phyloP scores from a whole-genome alignment of 2,797 vertebrate species.

The Alauda arvensis region DNA sequence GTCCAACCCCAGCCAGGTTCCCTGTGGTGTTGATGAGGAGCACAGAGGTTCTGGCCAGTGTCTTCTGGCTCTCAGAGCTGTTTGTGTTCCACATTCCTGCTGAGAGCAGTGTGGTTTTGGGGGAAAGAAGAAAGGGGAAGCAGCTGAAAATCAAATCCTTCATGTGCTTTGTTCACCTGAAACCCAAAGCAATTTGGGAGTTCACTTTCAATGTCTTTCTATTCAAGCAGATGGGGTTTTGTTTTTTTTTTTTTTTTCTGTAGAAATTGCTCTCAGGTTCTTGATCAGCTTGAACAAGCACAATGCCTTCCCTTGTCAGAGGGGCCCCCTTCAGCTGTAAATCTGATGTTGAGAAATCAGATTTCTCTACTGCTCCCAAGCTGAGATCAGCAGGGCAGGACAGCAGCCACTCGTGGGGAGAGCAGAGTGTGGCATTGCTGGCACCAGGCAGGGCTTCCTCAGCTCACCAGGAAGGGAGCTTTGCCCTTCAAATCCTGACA shows the following conservation, averaged over 20 bases:
- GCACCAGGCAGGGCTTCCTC: neutral
- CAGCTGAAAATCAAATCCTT: neutral
- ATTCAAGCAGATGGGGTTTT: neutral
- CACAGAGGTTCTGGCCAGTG: neutral
- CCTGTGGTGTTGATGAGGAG: neutral
- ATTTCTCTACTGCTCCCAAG: neutral
- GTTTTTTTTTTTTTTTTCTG: neutral
- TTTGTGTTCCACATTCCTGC: neutral
- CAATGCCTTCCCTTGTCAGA: neutral
- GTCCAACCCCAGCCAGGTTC: neutral
- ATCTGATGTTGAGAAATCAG: constrained; percentile 14
- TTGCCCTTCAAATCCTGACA: neutral
- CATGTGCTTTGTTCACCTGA: neutral
- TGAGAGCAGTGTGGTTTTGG: neutral
- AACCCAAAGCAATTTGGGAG: neutral
- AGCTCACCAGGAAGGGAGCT: neutral
- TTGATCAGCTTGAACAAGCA: constrained; percentile 37
- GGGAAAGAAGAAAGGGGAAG: neutral
- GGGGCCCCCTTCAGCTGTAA: neutral
- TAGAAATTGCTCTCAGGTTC: constrained; percentile 22
- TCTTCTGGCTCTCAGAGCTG: neutral
- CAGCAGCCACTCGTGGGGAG: accelerated
- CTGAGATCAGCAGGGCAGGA: neutral
- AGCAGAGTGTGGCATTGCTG: neutral
- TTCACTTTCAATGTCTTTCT: neutral